Evolutionary conservation across 2,888 invertebrate genomes (phyloP).

Genomic region (Brenthis hecate): DNA sequence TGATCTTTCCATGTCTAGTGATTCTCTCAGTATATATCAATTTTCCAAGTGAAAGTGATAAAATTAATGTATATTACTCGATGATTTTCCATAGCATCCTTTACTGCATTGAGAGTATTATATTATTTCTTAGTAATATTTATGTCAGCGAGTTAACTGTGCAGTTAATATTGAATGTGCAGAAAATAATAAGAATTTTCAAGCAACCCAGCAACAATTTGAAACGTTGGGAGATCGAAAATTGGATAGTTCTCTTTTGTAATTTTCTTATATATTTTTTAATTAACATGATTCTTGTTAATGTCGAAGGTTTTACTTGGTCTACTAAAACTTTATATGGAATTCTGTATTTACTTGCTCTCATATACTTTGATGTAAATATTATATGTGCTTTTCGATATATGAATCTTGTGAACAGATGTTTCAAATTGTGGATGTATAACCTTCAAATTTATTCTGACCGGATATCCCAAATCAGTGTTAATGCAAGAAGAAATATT

Average conservation of each 20-base stretch:
- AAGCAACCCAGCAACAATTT: not conserved
- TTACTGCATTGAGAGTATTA: conserved; percentile 4
- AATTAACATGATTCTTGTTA: not conserved
- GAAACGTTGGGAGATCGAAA: conserved; percentile 21
- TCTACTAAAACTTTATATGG: not conserved
- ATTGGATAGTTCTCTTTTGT: conserved; percentile 10
- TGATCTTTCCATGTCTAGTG: conserved; percentile 10
- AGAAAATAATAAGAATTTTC: conserved; percentile 25
- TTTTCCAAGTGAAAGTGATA: not conserved
- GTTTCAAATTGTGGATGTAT: conserved; percentile 23
- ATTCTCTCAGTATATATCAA: conserved; percentile 6
- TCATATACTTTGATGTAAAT: conserved; percentile 29
- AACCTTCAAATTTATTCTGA: conserved; percentile 13
- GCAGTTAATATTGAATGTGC: conserved; percentile 28
- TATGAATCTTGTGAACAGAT: conserved; percentile 19
- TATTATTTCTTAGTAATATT: conserved; percentile 27
- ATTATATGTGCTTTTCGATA: conserved; percentile 29
- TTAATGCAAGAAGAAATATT: not conserved
- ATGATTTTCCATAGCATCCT: conserved; percentile 7
- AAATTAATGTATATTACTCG: not conserved
- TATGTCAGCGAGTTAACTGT: conserved; percentile 13
- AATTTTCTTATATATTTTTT: conserved; percentile 1
- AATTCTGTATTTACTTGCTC: conserved; percentile 6
- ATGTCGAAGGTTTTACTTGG: not conserved
- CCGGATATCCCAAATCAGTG: not conserved